These are phyloP conservation scores for Sympetrum striolatum DNA, from an alignment of 2,888 invertebrate genomes.

Conservation along the genomic window DNA sequence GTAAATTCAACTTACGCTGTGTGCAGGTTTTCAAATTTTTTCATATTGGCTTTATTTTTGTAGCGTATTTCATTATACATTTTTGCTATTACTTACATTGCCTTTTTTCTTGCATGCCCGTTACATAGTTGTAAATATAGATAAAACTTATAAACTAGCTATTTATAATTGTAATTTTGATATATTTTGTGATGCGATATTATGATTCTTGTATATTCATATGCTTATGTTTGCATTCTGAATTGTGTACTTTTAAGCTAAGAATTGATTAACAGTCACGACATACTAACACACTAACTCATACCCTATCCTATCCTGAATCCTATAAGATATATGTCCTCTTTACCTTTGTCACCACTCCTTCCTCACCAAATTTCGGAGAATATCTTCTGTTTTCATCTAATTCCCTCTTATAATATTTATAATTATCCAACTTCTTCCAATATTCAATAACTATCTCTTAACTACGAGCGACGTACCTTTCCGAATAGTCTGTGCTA, in stretches of 20 bases:
- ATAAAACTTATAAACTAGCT: not conserved
- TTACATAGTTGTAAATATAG: not conserved
- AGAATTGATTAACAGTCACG: conserved; percentile 3
- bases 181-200: too few relatives aligned
- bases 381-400: not conserved
- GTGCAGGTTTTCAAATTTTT: too few relatives aligned
- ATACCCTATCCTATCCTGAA: not conserved
- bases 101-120: not conserved
- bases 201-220: too few relatives aligned
- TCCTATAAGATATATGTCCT: not conserved
- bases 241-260: not conserved
- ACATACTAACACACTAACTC: conserved; percentile 43
- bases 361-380: not conserved
- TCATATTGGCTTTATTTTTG: too few relatives aligned
- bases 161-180: too few relatives aligned
- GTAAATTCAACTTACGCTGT: too few relatives aligned
- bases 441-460: not conserved
- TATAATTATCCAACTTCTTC: not conserved
- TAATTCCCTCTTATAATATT: not conserved
- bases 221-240: too few relatives aligned
- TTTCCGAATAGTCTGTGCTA: not conserved
- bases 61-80: too few relatives aligned
- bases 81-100: too few relatives aligned
- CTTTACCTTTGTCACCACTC: not conserved
- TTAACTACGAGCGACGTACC: not conserved